Percentiles rank a stretch among this genome's conserved stretches.
phyloP scores from a whole-genome alignment of 2,113 vertebrate species.

The Aplodontia rufa region DNA sequence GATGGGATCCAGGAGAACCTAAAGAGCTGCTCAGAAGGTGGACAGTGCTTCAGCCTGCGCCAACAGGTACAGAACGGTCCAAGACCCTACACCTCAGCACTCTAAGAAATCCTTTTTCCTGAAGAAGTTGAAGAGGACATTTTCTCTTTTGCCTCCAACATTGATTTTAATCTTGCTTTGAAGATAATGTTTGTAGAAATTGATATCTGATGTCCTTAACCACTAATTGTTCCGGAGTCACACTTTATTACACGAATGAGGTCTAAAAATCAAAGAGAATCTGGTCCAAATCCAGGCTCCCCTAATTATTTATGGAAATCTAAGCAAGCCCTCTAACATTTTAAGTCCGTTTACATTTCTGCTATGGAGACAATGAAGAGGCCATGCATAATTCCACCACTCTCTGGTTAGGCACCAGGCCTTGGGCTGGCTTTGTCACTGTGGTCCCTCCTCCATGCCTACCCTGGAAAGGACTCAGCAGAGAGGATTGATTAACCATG shows the following conservation, averaged over 20 bases:
- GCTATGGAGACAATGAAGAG: neutral
- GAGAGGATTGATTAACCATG: neutral
- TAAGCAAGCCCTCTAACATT: neutral
- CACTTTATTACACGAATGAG: neutral
- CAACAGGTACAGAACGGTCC: neutral
- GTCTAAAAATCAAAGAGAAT: neutral
- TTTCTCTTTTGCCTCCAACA: too few species aligned
- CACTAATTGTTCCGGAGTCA: neutral
- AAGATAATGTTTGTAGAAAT: neutral
- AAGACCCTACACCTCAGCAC: neutral
- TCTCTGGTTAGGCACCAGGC: neutral
- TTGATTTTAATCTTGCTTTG: neutral
- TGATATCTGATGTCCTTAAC: neutral
- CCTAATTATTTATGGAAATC: neutral
- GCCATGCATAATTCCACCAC: neutral
- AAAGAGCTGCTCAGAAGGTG: neutral
- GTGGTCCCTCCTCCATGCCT: neutral
- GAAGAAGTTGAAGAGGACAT: too few species aligned
- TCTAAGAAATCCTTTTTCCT: neutral
- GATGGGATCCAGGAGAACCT: neutral
- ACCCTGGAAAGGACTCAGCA: neutral
- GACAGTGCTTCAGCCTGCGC: neutral
- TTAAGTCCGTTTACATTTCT: neutral
- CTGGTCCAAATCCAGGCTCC: neutral
- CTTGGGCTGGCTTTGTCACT: neutral